Base-by-base conservation (phyloP, 2,888 invertebrate genomes). In the Halictus ligatus region DNA sequence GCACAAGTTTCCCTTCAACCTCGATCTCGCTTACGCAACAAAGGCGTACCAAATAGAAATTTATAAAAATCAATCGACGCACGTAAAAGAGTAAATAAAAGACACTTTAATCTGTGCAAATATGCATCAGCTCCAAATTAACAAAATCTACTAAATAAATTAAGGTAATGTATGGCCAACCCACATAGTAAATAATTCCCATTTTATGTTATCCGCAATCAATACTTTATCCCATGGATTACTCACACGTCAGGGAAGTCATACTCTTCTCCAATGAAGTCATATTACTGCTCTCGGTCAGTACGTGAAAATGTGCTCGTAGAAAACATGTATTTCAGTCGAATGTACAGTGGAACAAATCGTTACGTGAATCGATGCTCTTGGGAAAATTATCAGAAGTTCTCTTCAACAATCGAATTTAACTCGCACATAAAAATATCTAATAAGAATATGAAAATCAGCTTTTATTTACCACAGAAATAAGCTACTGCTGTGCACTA, bases 61-160 rank as follows among this genome's bases (percentile, higher is more conserved):
- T 35, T 73, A 71, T 29, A 40, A 79, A 79, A 80, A 46, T 46
- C 60, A 81, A 85, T 50, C 69, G 48, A 82, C 60, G n/a, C 73
- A 79, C 25, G 29, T 81, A 79, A 79, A 81, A 35, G 35, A 35
- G 35, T 69, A 81, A 60, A 74, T 67, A 54, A 54, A 76, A 84
- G 15, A 85, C 40, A 75, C 25, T n/a, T 72, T 75, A 21, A 50
- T 71, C 78, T 50, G 29, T 75, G 60, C 69, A 71, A 71, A 43
- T 84, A n/a, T 50, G 25, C 12, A 10, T 29, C 46, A 71, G 54
- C 50, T 81, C 29, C 46, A 73, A 64, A 75, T 74, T 73, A 8
- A 12, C 73, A 84, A 71, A 72, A 71, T 71, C 21, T 81, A 75
- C 46, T 75, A 76, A 76, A 81, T 85, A 82, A 87, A 87, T 80